Percentiles rank a stretch among this genome's conserved stretches.
phyloP scores from a whole-genome alignment of 2,797 vertebrate species.

The Gadopsis bispinosus region DNA sequence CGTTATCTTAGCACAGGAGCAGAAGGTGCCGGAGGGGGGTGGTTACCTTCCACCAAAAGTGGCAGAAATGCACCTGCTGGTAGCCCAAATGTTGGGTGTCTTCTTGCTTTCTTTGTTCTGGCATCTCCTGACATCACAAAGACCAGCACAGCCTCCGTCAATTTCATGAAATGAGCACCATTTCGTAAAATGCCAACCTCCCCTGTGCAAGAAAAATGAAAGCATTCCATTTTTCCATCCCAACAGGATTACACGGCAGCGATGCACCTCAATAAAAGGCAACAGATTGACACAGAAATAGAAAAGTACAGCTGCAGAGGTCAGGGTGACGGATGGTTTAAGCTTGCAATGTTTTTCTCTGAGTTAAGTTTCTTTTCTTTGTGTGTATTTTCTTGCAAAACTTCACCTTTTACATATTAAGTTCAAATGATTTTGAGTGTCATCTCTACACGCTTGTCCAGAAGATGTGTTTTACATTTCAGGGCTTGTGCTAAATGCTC shows the following conservation, averaged over 20 bases:
- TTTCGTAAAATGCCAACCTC: constrained; percentile 32
- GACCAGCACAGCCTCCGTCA: not conserved
- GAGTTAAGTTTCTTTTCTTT: not conserved
- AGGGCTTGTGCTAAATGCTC: constrained; percentile 16
- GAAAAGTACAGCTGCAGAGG: constrained; percentile 17
- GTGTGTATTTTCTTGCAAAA: not conserved
- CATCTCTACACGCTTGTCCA: not conserved
- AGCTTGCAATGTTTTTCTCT: not conserved
- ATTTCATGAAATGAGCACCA: constrained; percentile 48
- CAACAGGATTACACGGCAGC: not conserved
- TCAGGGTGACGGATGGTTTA: constrained; percentile 3
- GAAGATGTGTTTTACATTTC: constrained; percentile 1
- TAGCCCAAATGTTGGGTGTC: not conserved
- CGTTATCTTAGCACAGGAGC: not conserved
- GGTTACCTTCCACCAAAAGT: not conserved
- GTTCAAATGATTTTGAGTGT: too few relatives aligned
- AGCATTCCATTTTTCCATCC: constrained; percentile 15
- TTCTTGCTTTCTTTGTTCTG: constrained; percentile 5
- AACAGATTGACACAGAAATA: constrained; percentile 17
- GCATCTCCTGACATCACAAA: constrained; percentile 26
- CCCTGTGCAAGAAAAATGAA: constrained; percentile 24
- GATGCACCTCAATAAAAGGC: constrained; percentile 7
- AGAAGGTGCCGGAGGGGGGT: not conserved
- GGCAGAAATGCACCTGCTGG: not conserved
- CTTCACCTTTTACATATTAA: not conserved